A percentile compares a stretch with the other conserved stretches of the same genome.
These are phyloP conservation scores for Trichomycterus rosablanca DNA, from an alignment of 2,113 vertebrate genomes.

Conservation along the genomic window DNA sequence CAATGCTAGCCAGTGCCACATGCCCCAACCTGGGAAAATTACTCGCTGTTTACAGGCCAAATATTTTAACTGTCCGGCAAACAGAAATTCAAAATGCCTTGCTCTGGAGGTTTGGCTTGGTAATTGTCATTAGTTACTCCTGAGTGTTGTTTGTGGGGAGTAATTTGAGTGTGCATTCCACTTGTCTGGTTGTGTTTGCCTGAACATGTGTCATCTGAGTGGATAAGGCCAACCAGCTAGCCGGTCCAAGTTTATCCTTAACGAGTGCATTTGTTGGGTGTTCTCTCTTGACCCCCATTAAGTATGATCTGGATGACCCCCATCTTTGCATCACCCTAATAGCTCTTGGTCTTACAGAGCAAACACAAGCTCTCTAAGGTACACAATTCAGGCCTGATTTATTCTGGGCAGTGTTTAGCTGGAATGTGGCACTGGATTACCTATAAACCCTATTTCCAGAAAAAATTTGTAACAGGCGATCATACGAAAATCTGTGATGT, in stretches of 20 bases:
- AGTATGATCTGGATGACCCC: too few species aligned
- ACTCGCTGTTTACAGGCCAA: conserved; percentile 25
- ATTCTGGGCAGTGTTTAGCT: too few species aligned
- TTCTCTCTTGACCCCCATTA: too few species aligned
- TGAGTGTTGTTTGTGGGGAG: conserved; percentile 45
- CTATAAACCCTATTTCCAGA: too few species aligned
- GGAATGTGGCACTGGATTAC: too few species aligned
- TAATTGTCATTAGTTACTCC: conserved; percentile 55
- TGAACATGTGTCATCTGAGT: too few species aligned
- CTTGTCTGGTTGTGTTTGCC: conserved; percentile 29
- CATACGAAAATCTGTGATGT: too few species aligned
- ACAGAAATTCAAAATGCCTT: conserved; percentile 1
- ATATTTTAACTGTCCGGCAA: conserved; percentile 17
- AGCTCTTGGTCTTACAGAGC: conserved; percentile 19
- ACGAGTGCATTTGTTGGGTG: conserved; percentile 28
- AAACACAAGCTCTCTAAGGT: conserved; percentile 16
- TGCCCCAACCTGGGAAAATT: too few species aligned
- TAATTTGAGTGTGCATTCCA: conserved; percentile 35
- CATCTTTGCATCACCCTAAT: conserved; percentile 25
- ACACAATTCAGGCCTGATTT: not conserved
- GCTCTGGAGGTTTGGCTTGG: conserved; percentile 52
- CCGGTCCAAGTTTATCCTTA: conserved; percentile 20
- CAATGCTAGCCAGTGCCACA: too few species aligned
- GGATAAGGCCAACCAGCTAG: conserved; percentile 21
- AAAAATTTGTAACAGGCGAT: too few species aligned